Conservation (phyloP, 2,888 invertebrate species). For the Hirtodrosophila trivittata region DNA sequence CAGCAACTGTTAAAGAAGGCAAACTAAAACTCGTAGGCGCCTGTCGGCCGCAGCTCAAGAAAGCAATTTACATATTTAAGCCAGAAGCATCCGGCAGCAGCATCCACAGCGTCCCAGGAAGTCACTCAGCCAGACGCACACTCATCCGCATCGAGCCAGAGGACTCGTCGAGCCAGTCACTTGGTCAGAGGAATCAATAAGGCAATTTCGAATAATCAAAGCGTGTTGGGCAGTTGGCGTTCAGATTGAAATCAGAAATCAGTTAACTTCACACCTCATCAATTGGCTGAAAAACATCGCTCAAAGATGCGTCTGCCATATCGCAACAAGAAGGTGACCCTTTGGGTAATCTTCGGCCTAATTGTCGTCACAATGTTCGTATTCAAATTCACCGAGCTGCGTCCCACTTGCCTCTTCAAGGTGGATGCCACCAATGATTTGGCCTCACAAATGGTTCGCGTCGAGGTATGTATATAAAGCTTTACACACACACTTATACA, state of each 20-base stretch:
- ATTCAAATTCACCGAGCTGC: slow-evolving; percentile 83
- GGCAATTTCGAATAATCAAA: slow-evolving; percentile 32
- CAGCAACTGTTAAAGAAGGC: slow-evolving; percentile 19
- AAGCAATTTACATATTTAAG: slow-evolving; percentile 76
- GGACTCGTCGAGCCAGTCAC: no score
- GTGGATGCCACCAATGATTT: slow-evolving; percentile 76
- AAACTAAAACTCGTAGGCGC: slow-evolving; percentile 28
- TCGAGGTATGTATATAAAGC: slow-evolving; percentile 81
- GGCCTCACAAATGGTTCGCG: slow-evolving; percentile 79
- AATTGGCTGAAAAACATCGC: slow-evolving; percentile 12
- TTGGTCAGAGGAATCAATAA: slow-evolving; percentile 32
- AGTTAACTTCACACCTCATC: slow-evolving; percentile 31
- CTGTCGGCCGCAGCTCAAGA: slow-evolving; percentile 41
- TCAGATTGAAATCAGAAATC: slow-evolving; percentile 41
- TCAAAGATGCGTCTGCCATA: slow-evolving; percentile 84
- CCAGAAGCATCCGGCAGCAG: no score
- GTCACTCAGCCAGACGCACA: neutral
- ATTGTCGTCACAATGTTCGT: slow-evolving; percentile 83
- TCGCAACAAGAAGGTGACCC: slow-evolving; percentile 83
- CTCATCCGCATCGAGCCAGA: no score
- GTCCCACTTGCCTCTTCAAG: slow-evolving; percentile 83
- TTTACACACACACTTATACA: slow-evolving; percentile 2
- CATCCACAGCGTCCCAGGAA: no score
- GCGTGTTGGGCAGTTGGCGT: slow-evolving; percentile 10
- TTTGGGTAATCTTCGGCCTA: slow-evolving; percentile 82